A percentile compares a stretch with the other conserved stretches of the same genome.
These are phyloP conservation scores for Grantiella picta DNA, from an alignment of 2,113 vertebrate species.

Conservation along the genomic window DNA sequence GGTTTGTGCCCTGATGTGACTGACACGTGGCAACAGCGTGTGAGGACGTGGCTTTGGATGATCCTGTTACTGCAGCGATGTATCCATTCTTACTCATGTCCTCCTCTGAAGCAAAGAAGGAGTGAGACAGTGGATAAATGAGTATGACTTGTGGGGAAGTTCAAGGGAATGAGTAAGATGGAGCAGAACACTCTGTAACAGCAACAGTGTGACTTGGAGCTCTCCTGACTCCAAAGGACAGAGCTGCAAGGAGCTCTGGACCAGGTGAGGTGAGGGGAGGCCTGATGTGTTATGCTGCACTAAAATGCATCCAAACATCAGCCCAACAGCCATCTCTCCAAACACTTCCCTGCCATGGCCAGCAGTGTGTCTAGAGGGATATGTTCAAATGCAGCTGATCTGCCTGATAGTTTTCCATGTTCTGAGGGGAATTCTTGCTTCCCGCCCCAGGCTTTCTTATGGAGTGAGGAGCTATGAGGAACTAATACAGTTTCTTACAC, in stretches of 20 bases:
- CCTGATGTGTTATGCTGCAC: neutral
- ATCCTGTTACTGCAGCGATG: neutral
- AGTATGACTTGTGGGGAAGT: neutral
- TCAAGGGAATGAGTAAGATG: neutral
- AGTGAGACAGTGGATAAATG: neutral
- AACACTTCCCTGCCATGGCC: neutral
- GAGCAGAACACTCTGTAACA: neutral
- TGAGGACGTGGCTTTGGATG: neutral
- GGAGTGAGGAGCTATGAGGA: neutral
- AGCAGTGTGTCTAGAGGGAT: neutral
- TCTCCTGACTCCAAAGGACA: neutral
- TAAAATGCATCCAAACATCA: neutral
- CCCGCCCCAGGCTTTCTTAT: neutral
- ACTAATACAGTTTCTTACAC: neutral
- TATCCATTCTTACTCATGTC: neutral
- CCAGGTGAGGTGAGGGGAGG: neutral
- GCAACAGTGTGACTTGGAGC: neutral
- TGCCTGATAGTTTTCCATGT: neutral
- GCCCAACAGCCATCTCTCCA: neutral
- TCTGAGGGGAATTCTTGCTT: neutral
- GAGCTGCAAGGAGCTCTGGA: neutral
- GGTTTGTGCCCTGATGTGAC: neutral
- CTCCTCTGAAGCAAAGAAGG: neutral
- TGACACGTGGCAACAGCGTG: neutral
- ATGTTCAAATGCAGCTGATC: neutral